Evolutionary conservation across 1,140 invertebrate genomes (phyloP), one percentile per base, ranked within the genome.

Genomic region (Phymastichus coffea): DNA sequence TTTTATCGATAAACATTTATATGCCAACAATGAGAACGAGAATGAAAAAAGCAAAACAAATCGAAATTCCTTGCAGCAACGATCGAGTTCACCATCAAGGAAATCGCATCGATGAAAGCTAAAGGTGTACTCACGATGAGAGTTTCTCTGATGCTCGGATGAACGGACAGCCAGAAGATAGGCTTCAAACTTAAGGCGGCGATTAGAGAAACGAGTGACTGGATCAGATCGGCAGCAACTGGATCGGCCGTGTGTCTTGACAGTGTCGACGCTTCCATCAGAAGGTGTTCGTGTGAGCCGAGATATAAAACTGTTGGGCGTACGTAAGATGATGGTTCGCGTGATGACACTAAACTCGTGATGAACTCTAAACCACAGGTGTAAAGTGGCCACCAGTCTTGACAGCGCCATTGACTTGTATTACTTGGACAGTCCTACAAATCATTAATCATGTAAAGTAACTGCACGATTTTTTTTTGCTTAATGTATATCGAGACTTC

Each of bases 341-440:
- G 70, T 33, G 66, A 72, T 8, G 64, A 73, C 2, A 77, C 66
- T 8, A 80, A 37, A 8, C 76, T 74, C 28, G 65, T 76, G 0
- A 79, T 19, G 44, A 79, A 76, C 54, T 80, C 78, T 2, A 80
- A 54, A 2, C 76, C 77, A 1, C 72, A 65, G 2, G 77, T 76
- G 15, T 80, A 80, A 15, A 80, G 46, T 0, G 73, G 69, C 77
- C 77, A 80, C 78, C 78, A 80, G 37, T 79, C 77, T 41, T 78
- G 75, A 56, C 77, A 80, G 9, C 71, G 70, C 78, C 78, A 79
- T 6, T 67, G 66, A 15, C 63, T 68, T 38, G 66, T 70, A 35
- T 61, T 63, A 14, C 64, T 63, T 14, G 59, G 17, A 25, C 52
- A 63, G 54, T 75, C 69, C 69, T 72, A 40, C 2, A 37, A 60